Evolutionary conservation across 2,113 vertebrate species (phyloP).

Genomic region (Erinaceus europaeus): DNA sequence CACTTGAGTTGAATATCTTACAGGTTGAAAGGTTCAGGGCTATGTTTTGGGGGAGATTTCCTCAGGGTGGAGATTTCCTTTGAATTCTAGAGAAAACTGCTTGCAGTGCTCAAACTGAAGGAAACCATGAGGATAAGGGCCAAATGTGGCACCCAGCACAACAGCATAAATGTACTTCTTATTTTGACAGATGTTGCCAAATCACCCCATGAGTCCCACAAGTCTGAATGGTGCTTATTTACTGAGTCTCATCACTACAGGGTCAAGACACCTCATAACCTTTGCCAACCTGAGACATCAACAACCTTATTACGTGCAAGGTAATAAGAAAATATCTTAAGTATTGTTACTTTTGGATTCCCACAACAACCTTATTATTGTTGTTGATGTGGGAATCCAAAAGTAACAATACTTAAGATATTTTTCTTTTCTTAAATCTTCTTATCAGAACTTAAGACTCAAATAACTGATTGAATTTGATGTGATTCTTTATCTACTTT

Average conservation of each 20-base stretch:
- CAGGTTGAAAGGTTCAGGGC: not conserved
- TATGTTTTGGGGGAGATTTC: not conserved
- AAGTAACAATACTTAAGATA: not conserved
- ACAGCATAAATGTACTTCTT: not conserved
- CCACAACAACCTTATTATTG: too few species aligned
- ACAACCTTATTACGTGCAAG: not conserved
- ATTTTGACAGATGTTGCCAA: not conserved
- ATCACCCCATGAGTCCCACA: not conserved
- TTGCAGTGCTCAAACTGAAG: not conserved
- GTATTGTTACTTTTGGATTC: too few species aligned
- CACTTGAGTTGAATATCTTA: not conserved
- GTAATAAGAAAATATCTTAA: too few species aligned
- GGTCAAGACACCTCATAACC: not conserved
- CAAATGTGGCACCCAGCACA: not conserved
- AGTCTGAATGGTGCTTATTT: not conserved
- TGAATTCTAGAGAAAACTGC: not conserved
- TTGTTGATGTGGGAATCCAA: not conserved
- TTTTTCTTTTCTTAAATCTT: not conserved
- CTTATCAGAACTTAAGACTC: not conserved
- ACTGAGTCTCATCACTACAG: not conserved
- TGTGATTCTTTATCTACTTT: not conserved
- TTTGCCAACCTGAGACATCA: not conserved
- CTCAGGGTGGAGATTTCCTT: not conserved
- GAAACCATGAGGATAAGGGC: not conserved
- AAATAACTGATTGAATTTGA: not conserved